Conservation (phyloP, 2,888 invertebrate species). For the Gerosis bhagava region DNA sequence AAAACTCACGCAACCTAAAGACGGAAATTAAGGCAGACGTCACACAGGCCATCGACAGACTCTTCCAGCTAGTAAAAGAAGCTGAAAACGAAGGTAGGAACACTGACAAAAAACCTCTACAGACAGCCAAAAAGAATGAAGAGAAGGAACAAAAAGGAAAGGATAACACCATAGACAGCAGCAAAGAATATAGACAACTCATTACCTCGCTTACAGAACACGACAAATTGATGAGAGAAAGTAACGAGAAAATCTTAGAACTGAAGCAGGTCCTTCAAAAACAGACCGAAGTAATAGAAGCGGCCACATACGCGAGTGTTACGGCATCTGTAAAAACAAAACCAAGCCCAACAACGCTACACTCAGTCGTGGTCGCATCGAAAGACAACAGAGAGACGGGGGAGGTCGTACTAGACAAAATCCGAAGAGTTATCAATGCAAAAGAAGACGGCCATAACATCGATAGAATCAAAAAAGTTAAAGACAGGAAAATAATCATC, state of each 20-base stretch:
- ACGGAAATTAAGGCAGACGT: no score
- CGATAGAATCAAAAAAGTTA: not conserved
- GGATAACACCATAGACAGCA: no score
- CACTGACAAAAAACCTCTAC: no score
- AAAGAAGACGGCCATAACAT: not conserved
- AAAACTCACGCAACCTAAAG: no score
- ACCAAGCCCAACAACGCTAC: not conserved
- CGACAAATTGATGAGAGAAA: not conserved
- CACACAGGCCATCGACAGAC: no score
- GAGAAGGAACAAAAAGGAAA: no score
- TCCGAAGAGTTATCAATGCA: not conserved
- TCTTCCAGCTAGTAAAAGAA: no score
- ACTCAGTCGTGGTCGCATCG: constrained; percentile 2
- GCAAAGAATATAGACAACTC: no score
- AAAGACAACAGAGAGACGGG: constrained; percentile 9
- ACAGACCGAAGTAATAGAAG: not conserved
- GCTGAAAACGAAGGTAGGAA: no score
- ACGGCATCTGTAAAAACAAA: no score
- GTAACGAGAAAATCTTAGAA: not conserved
- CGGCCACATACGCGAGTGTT: not conserved
- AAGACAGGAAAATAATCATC: constrained; percentile 1
- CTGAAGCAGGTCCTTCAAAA: not conserved
- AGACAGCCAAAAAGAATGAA: no score
- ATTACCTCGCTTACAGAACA: no score
- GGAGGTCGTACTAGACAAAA: not conserved